Conservation (phyloP, 2,797 vertebrate genomes). For the Botia almorhae region DNA sequence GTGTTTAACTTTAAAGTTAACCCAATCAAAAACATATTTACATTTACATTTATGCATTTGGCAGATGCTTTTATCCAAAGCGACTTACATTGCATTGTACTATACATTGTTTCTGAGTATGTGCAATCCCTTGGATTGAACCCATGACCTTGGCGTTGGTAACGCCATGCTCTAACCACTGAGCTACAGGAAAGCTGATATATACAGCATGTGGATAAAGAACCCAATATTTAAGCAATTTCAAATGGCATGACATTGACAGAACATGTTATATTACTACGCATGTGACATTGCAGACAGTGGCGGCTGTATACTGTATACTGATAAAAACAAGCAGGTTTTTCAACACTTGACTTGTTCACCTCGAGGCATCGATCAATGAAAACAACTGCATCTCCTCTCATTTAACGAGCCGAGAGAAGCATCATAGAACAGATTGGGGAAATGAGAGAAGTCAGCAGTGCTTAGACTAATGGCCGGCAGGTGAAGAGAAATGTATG, state of each 20-base stretch:
- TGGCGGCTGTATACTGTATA: neutral
- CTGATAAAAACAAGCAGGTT: neutral
- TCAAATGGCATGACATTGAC: neutral
- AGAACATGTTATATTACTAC: neutral
- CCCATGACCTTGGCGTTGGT: too few species aligned
- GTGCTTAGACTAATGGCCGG: slow-evolving; percentile 45
- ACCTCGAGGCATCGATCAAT: slow-evolving; percentile 36
- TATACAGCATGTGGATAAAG: too few species aligned
- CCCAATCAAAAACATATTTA: too few species aligned
- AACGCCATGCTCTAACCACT: too few species aligned
- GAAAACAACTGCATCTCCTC: slow-evolving; percentile 29
- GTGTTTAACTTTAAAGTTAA: neutral
- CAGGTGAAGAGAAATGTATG: slow-evolving; percentile 35
- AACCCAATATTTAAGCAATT: too few species aligned
- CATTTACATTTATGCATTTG: too few species aligned
- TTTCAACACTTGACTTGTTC: slow-evolving; percentile 9
- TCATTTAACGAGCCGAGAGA: slow-evolving; percentile 14
- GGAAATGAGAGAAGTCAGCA: slow-evolving; percentile 40
- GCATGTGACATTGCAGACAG: neutral
- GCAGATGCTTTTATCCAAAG: too few species aligned
- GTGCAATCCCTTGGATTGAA: too few species aligned
- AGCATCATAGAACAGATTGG: slow-evolving; percentile 36
- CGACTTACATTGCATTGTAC: too few species aligned
- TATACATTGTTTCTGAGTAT: too few species aligned
- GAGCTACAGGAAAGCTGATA: too few species aligned